Evolutionary conservation across 2,888 invertebrate species (phyloP), one percentile per base, ranked within the genome.

Genomic region (Drosophila atripex): DNA sequence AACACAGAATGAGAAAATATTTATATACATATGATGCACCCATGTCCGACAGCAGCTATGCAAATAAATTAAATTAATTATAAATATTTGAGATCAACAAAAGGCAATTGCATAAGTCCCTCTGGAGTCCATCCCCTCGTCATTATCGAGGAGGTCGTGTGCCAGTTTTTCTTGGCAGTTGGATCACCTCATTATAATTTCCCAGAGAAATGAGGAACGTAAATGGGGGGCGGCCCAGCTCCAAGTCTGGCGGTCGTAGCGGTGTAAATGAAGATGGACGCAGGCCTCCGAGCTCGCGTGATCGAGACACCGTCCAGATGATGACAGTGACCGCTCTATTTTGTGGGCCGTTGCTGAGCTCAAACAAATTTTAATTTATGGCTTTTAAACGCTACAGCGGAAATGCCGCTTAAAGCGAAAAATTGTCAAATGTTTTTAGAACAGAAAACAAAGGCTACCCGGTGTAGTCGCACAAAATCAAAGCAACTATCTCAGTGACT

Each of bases 311-410:
- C 16, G 51, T 46, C 66, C 23, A 65, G 45, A 65, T 54, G 79
- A 83, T 86, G 84, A 84, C 76, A 83, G 73, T 80, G 88, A 82
- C 88, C 84, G 84, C 86, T 79, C 82, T 79, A 78, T 85, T 71
- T 73, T 57, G 59, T 59, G 58, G 41, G 70, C 64, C 66, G 78
- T 57, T 57, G 43, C 58, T 50, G 61, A 75, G 75, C 76, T 79
- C 76, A 60, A 76, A 84, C 85, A 87, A 87, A 83, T 83, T 83
- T 87, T 87, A 83, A 83, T 87, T 83, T 83, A 83, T 87, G 82
- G 58, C 78, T 77, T 75, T 85, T 65, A 65, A 61, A 68, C 80
- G 60, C 23, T 86, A 59, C 71, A 86, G 74, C 84, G 84, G 84
- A 84, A 84, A 84, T 84, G 88, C 71, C 88, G 80, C 88, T 80